Evolutionary conservation across 1,140 invertebrate species (phyloP).

Genomic region (Patella vulgata): DNA sequence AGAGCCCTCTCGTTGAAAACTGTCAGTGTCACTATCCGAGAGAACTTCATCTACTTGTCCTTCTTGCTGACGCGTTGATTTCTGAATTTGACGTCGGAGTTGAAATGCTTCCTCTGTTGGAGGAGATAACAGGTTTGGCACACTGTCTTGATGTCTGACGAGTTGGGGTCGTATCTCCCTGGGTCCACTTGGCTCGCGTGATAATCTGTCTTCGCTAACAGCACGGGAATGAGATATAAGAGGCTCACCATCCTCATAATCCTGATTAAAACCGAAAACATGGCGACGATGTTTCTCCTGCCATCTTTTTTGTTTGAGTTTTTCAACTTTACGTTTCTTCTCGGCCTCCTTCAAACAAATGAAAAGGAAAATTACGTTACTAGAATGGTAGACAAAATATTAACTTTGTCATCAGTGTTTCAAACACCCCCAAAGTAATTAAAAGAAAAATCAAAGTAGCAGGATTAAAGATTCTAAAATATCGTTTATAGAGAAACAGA

Average conservation of each 20-base stretch:
- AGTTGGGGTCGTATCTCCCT: background rate
- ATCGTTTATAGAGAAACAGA: no score
- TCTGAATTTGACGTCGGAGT: background rate
- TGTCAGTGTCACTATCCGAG: slow-evolving; percentile 22
- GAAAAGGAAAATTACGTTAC: slow-evolving; percentile 4
- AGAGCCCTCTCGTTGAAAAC: slow-evolving; percentile 25
- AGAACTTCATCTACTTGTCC: slow-evolving; percentile 5
- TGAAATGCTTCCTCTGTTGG: background rate
- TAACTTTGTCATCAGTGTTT: no score
- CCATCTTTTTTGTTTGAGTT: slow-evolving; percentile 60
- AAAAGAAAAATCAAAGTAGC: no score
- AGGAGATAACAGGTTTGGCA: background rate
- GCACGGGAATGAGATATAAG: slow-evolving; percentile 21
- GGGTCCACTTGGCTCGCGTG: slow-evolving; percentile 7
- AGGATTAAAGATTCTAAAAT: no score
- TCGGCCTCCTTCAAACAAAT: slow-evolving; percentile 52
- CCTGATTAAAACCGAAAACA: slow-evolving; percentile 46
- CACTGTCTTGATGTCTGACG: background rate
- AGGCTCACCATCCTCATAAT: slow-evolving; percentile 38
- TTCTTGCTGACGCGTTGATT: background rate
- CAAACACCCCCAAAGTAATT: no score
- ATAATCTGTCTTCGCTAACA: slow-evolving; percentile 19
- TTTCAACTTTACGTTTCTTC: slow-evolving; percentile 61
- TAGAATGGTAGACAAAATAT: no score
- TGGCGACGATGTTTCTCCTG: slow-evolving; percentile 60